Base-by-base conservation (phyloP, 30 jellyfish, hydroid and myxozoan genomes). In the Cassiopea xamachana region DNA sequence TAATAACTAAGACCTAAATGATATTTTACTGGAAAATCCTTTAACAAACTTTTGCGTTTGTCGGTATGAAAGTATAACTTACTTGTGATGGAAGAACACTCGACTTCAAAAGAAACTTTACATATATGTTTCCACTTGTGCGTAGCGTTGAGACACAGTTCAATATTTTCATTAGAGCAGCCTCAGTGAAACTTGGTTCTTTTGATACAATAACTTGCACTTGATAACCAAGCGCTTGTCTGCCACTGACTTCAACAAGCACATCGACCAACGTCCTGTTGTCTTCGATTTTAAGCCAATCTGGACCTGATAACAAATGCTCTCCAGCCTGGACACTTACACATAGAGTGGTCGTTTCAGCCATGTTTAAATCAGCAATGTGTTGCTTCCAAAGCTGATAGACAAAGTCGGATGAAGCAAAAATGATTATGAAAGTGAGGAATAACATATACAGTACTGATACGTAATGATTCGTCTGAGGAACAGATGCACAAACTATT, bases 181-280 rank as follows among this genome's bases (percentile, higher is more conserved):
- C 97, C 69, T 95, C 99, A 6, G 97, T 93, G 75, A 95, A 95
- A 60, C 97, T 86, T 16, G 98, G 94, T 15, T 95, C 98, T 60
- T 91, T 95, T 27, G 99, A 95, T 4, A 95, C 95, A 18, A 95
- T 75, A 6, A 95, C 99, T 73, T 95, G 99, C 48, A 95, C 99
- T 82, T 95, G 99, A 10, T 95, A 97, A 1, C 99, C 99, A 46
- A 95, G 93, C 13, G 95, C 94, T 58, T 79, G 91, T 51, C 96
- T 95, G 1, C 98, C 99, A 68, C 98, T 87, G 72, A 92, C 98
- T 77, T 95, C 98, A 14, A 95, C 95, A 46, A 95, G 89, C 46
- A 89, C 97, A 70, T 95, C 99, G 68, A 95, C 88, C 73, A 95
- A 70, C 2, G 96, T 91, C 64, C 79, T 91, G 48, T 95, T 80